Percentiles rank a stretch among this genome's conserved stretches.
These are phyloP conservation scores for Ophioninae sp. DNA, from an alignment of 2,888 invertebrate species.

Conservation along the genomic window DNA sequence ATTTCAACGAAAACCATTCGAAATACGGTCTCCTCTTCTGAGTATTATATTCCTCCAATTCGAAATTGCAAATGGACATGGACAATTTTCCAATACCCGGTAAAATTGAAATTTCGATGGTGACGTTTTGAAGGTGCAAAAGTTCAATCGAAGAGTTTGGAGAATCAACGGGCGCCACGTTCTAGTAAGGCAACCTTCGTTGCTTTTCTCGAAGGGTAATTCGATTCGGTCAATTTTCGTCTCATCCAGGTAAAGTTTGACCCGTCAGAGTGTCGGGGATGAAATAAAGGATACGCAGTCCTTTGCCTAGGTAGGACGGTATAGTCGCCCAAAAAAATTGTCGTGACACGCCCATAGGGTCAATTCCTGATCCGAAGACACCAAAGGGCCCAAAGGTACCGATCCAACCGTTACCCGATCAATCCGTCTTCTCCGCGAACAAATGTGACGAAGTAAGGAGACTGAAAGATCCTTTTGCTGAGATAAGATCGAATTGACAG, in stretches of 20 bases:
- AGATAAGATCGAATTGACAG: conserved; percentile 54
- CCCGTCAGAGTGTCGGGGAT: conserved; percentile 42
- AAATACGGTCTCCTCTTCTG: too few species aligned
- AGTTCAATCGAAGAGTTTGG: neutral
- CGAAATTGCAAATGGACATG: too few species aligned
- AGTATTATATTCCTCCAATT: too few species aligned
- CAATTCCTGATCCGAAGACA: conserved; percentile 21
- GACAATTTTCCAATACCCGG: too few species aligned
- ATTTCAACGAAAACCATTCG: too few species aligned
- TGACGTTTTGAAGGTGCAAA: neutral
- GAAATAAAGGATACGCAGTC: conserved; percentile 31
- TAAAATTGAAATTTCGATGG: too few species aligned
- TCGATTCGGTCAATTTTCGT: conserved; percentile 41
- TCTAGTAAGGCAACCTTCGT: neutral
- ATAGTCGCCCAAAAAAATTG: conserved; percentile 36
- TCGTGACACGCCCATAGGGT: conserved; percentile 52
- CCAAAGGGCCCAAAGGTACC: neutral
- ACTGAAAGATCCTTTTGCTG: conserved; percentile 31
- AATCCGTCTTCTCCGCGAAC: conserved; percentile 11
- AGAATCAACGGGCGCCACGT: neutral
- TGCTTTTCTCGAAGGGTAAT: conserved; percentile 16
- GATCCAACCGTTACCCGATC: conserved; percentile 19
- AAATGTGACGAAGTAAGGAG: conserved; percentile 17
- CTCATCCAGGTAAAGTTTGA: conserved; percentile 46
- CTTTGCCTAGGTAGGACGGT: conserved; percentile 12